Percentiles rank a stretch among this genome's conserved stretches.
These are phyloP conservation scores for Carettochelys insculpta DNA, from an alignment of 2,113 vertebrate genomes.

Conservation along the genomic window DNA sequence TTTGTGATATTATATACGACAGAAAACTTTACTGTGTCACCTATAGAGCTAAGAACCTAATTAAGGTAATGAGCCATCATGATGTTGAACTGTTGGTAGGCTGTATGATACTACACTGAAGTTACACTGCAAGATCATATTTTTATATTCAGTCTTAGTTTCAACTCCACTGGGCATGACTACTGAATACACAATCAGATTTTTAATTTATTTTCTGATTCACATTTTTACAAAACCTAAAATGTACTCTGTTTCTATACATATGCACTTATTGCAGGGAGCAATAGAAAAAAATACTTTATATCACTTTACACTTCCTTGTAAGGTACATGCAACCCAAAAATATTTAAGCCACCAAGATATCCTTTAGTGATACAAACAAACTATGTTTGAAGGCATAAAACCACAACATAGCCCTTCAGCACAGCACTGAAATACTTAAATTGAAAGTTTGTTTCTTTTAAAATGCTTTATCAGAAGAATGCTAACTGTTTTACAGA, in stretches of 20 bases:
- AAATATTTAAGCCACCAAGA: not conserved
- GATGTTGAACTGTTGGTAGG: not conserved
- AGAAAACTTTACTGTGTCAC: not conserved
- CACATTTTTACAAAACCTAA: not conserved
- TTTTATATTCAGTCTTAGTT: not conserved
- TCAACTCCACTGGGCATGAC: not conserved
- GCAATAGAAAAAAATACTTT: not conserved
- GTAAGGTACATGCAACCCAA: not conserved
- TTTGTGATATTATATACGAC: not conserved
- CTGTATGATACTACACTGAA: not conserved
- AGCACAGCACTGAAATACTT: not conserved
- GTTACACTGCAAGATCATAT: not conserved
- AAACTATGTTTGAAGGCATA: not conserved
- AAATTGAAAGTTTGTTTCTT: not conserved
- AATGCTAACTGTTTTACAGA: not conserved
- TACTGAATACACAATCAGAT: not conserved
- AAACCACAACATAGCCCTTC: not conserved
- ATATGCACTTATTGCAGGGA: not conserved
- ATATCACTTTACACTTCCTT: not conserved
- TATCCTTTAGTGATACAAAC: not conserved
- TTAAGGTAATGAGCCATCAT: not conserved
- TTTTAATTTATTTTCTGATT: not conserved
- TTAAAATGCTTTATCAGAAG: not conserved
- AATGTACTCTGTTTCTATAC: not conserved
- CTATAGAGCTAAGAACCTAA: not conserved